These are phyloP conservation scores for Thalpophila matura DNA, from an alignment of 2,888 invertebrate species.

Conservation along the genomic window DNA sequence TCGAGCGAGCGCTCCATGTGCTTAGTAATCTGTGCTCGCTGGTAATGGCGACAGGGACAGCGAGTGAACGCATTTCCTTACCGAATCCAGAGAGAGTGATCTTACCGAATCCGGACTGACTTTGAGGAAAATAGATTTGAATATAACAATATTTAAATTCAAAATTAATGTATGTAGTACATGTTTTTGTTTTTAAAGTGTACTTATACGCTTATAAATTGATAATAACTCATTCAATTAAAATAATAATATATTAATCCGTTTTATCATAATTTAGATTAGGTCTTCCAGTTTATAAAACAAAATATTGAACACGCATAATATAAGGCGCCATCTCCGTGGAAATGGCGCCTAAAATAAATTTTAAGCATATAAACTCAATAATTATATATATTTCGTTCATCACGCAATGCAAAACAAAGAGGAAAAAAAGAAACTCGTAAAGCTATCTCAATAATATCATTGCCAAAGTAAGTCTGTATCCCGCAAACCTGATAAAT, in stretches of 20 bases:
- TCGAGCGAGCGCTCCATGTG: slow-evolving; percentile 17
- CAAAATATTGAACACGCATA: slow-evolving; percentile 30
- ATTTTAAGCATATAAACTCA: slow-evolving; percentile 26
- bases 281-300: slow-evolving; percentile 18
- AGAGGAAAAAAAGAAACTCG: slow-evolving; percentile 26
- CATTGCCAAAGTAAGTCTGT: slow-evolving; percentile 52
- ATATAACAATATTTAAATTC: slow-evolving; percentile 20
- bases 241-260: slow-evolving; percentile 22
- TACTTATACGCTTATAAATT: slow-evolving; percentile 28
- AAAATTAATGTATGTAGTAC: slow-evolving; percentile 34
- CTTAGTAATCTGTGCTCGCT: slow-evolving; percentile 36
- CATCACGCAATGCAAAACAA: slow-evolving; percentile 43
- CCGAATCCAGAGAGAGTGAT: slow-evolving; percentile 32
- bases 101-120: slow-evolving; percentile 48
- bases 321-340: no score
- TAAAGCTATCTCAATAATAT: slow-evolving; percentile 49
- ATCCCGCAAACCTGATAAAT: slow-evolving; percentile 54
- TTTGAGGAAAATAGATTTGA: slow-evolving; percentile 28
- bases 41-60: slow-evolving; percentile 18
- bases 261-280: slow-evolving; percentile 17
- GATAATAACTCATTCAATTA: slow-evolving; percentile 1
- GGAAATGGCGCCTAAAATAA: no score
- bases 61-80: slow-evolving; percentile 21
- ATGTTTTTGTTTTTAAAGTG: slow-evolving; percentile 13
- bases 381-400: slow-evolving; percentile 21